Evolutionary conservation across 2,113 vertebrate genomes (phyloP).

Genomic region (Syngnathoides biaculeatus): DNA sequence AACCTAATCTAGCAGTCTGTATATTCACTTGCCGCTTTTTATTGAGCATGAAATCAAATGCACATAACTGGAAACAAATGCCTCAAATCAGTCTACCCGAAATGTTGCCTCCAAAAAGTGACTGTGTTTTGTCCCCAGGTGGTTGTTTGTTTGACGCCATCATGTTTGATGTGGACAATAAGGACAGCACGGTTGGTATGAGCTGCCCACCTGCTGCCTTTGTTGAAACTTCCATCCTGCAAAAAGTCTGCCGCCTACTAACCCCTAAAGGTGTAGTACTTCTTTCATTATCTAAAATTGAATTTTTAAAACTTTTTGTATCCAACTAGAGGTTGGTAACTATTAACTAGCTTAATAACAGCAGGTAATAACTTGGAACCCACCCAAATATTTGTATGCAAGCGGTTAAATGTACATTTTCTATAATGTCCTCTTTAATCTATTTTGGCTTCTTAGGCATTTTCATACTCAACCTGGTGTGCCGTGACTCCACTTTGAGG

Average conservation of each 20-base stretch:
- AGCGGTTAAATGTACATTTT: not conserved
- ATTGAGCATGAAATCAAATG: too few relatives aligned
- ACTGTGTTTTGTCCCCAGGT: constrained; percentile 53
- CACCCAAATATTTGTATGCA: not conserved
- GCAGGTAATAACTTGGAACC: not conserved
- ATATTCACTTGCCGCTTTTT: too few relatives aligned
- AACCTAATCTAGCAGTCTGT: too few relatives aligned
- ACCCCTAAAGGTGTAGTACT: constrained; percentile 75
- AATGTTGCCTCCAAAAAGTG: not conserved
- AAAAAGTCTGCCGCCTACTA: constrained; percentile 81
- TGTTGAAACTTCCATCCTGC: constrained; percentile 80
- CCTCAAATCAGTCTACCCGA: not conserved
- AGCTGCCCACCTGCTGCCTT: constrained; percentile 92
- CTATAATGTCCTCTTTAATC: constrained; percentile 6
- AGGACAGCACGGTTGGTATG: constrained; percentile 87
- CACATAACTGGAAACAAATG: not conserved
- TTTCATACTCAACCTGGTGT: constrained; percentile 93
- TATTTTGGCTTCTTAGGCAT: constrained; percentile 71
- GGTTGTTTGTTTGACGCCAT: constrained; percentile 76
- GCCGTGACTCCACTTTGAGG: constrained; percentile 80
- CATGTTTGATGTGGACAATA: constrained; percentile 97
- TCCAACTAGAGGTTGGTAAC: not conserved
- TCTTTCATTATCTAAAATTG: not conserved
- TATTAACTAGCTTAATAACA: not conserved
- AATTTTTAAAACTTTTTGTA: not conserved